A percentile compares a stretch with the other conserved stretches of the same genome.
phyloP scores from a whole-genome alignment of 1,140 invertebrate species.

The fruit fly (Drosophila melanogaster) region Release_6_plus_ISO1_MT NT_033777.3:24873501-24874000 shows the following conservation, averaged over 20 bases:
- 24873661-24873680: conserved; percentile 92
- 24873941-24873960: conserved; percentile 95
- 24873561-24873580: conserved; percentile 74
- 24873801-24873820: conserved; percentile 77
- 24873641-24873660: conserved; percentile 60
- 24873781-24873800: conserved; percentile 89
- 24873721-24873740: conserved; percentile 86
- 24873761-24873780: conserved; percentile 93
- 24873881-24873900: conserved; percentile 90
- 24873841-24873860: conserved; percentile 84
- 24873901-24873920: conserved; percentile 89
- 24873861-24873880: conserved; percentile 85
- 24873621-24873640: conserved; percentile 70
- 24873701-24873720: conserved; percentile 94
- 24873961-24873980: conserved; percentile 85
- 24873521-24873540: conserved; percentile 93
- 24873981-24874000: neutral
- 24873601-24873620: conserved; percentile 30
- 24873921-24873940: conserved; percentile 93
- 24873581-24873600: conserved; percentile 69
- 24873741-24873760: conserved; percentile 95
- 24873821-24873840: conserved; percentile 81
- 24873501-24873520: conserved; percentile 92
- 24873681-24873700: conserved; percentile 96
- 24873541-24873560: conserved; percentile 87